A percentile compares a stretch with the other conserved stretches of the same genome.
Evolutionary conservation across 2,797 vertebrate genomes (phyloP).

Genomic region (Micropoecilia bifurca): DNA sequence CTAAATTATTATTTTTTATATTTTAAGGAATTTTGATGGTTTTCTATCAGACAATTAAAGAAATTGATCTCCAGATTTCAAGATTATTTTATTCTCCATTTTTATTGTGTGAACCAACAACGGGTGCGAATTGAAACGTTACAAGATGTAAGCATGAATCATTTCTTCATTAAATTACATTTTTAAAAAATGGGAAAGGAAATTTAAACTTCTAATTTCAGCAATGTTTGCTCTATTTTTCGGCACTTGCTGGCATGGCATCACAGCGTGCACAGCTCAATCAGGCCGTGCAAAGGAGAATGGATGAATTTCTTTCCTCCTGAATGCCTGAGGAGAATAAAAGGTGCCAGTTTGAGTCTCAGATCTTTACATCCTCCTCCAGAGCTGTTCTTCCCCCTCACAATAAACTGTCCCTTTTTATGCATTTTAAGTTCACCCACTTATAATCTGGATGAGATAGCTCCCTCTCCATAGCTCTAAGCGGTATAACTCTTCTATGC

Average conservation of each 20-base stretch:
- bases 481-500: conserved; percentile 88
- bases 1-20: not conserved
- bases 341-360: conserved; percentile 62
- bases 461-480: conserved; percentile 83
- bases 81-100: not conserved
- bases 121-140: not conserved
- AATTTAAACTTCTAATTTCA: not conserved
- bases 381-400: conserved; percentile 55
- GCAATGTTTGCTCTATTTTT: conserved; percentile 1
- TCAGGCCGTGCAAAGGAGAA: conserved; percentile 48
- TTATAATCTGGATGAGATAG: conserved; percentile 87
- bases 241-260: conserved; percentile 28
- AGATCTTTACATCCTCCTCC: conserved; percentile 72
- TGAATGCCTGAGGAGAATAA: conserved; percentile 71
- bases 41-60: not conserved
- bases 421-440: conserved; percentile 81
- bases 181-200: not conserved
- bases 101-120: not conserved
- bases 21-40: not conserved
- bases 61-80: not conserved
- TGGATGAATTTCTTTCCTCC: conserved; percentile 56
- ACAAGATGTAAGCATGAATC: not conserved
- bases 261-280: conserved; percentile 49
- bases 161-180: conserved; percentile 31
- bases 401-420: conserved; percentile 75